Evolutionary conservation across 30 jellyfish, hydroid and myxozoan genomes (phyloP), one percentile per base, ranked within the genome.

Genomic region (Catostylus mosaicus): DNA sequence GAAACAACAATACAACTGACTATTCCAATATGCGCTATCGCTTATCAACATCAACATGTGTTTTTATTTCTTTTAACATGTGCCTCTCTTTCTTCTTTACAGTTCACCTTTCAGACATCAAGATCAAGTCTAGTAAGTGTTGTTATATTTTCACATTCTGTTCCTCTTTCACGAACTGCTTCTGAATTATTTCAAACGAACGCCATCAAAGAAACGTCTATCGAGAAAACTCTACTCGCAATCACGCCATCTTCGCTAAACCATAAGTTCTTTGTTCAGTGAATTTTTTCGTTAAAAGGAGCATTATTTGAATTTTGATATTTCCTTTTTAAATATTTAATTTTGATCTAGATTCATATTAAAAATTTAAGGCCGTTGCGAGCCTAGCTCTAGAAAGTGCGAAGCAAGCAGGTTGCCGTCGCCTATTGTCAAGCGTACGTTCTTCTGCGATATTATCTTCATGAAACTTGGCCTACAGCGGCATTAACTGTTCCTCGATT

Each of bases 61-160:
- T 79, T 66, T 20, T 79, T 51, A 66, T 79, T 79, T 30, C 82
- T 14, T 63, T 23, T 46, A 79, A 63, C 81, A 79, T 79, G 81
- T 79, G 82, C 47, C 70, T 79, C 74, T 66, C 60, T 14, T 63
- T 59, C 78, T 77, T 59, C 78, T 51, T 59, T 77, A 35, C 67
- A 77, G 88, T 77, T 77, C 72, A 70, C 88, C 78, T 77, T 77
- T 70, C 88, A 77, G 76, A 77, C 88, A 77, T 77, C 88, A 77
- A 77, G 88, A 77, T 77, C 88, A 20, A 77, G 56, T 23, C 88
- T 77, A 24, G 88, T 77, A 57, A 77, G 88, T 77, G 59, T 22
- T n/a, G 7, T 45, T 16, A 38, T 37, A 24, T 14, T 56, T 59
- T 27, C 67, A 9, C 40, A 19, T 23, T 18, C 48, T 22, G 46